These are phyloP conservation scores for Microtus oregoni DNA, from an alignment of 2,113 vertebrate genomes.

Conservation along the genomic window DNA sequence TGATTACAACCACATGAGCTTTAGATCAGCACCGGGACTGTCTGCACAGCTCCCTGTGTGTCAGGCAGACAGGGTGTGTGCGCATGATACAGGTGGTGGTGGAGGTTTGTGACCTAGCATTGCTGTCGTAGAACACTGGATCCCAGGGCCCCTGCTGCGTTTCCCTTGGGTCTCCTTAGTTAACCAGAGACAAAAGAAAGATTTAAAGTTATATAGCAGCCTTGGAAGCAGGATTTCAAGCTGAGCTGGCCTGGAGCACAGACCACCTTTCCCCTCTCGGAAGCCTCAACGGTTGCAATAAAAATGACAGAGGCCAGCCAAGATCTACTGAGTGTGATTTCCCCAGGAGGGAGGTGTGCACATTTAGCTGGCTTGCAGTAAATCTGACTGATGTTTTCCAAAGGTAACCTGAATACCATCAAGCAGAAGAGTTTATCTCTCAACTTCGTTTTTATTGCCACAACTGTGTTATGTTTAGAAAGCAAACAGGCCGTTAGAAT, in stretches of 20 bases:
- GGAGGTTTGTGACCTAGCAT: not conserved
- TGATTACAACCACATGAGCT: not conserved
- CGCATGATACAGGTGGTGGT: not conserved
- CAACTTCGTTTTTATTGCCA: not conserved
- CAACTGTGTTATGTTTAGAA: conserved; percentile 56
- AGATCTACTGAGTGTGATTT: too few species aligned
- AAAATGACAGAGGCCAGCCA: not conserved
- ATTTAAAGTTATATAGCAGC: too few species aligned
- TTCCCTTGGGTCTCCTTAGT: not conserved
- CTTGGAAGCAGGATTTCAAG: not conserved
- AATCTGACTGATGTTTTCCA: not conserved
- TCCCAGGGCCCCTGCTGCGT: not conserved
- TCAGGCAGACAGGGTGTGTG: too few species aligned
- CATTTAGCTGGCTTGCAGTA: not conserved
- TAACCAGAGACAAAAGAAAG: not conserved
- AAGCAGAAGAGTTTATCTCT: not conserved
- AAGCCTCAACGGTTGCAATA: not conserved
- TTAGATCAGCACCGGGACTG: not conserved
- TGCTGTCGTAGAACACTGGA: not conserved
- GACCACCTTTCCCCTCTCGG: not conserved
- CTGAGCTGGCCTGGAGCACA: not conserved
- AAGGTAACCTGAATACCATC: conserved; percentile 3
- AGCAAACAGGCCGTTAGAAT: conserved; percentile 27
- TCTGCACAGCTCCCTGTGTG: not conserved
- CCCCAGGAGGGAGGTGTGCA: too few species aligned